Base-by-base conservation (phyloP, 2,888 invertebrate species). In the Liodrosophila aerea region DNA sequence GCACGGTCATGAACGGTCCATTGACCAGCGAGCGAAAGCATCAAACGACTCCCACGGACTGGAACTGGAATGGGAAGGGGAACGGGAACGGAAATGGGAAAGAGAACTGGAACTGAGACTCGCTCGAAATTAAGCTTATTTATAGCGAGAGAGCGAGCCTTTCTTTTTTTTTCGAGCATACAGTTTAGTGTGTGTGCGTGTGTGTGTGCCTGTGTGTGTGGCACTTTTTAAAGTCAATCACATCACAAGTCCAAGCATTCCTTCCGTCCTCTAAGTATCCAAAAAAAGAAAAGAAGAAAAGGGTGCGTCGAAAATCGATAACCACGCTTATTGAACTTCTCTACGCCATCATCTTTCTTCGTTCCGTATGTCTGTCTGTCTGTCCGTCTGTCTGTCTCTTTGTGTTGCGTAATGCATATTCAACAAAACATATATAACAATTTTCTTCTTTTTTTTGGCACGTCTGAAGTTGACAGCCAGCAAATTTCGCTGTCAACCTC, bases 401-500 rank as follows among this genome's bases (percentile, higher is more conserved):
- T 59, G 49, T 2, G 13, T 53, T 74, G 58, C 59, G 61, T 59
- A 61, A 65, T 85, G 81, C 84, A 78, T 78, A 78, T 78, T 78
- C 84, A 85, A 76, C 60, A 34, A 33, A 62, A 62, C 49, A 52
- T 49, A 51, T 63, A 31, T 64, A 18, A 7, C 7, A 3, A 39
- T 16, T 16, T 13, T 13, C 8, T 5, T 34, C 4, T 34, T 60
- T 43, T 61, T 49, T 63, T 58, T 52, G 47, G 50, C n/a, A 41
- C 41, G 47, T 37, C 84, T 78, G 78, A 59, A 76, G 60, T 63
- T 83, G 86, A 84, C 78, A 78, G 81, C 68, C 65, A 65, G 65
- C 53, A 78, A 83, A 85, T 83, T 78, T 83, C 61, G 76, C 58
- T 78, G 86, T 78, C 77, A 85, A 56, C 41, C 46, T 50, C 58